Evolutionary conservation across 2,888 invertebrate genomes (phyloP).

Genomic region (Drosophila pseudotakahashii): DNA sequence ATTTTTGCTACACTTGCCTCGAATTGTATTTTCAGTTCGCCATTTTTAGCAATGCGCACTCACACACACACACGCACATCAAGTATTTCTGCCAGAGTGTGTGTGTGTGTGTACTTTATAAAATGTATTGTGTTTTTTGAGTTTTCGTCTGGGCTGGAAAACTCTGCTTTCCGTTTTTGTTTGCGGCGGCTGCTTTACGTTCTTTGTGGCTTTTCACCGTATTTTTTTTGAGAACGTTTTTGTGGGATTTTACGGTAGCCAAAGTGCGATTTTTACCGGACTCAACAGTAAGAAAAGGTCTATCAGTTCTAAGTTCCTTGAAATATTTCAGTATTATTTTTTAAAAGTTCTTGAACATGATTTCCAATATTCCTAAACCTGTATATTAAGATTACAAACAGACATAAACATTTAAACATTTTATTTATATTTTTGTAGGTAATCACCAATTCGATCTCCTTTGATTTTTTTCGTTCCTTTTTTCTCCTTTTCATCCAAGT

Average conservation of each 20-base stretch:
- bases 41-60: conserved; percentile 13
- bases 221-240: conserved; percentile 22
- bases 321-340: not conserved
- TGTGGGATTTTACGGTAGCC: conserved; percentile 32
- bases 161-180: conserved; percentile 27
- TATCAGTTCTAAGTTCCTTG: not conserved
- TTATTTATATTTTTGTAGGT: not conserved
- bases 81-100: conserved; percentile 6
- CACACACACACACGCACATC: conserved; percentile 2
- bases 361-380: no score
- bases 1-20: conserved; percentile 72
- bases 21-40: conserved; percentile 62
- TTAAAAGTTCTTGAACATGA: no score
- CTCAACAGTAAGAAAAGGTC: not conserved
- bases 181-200: conserved; percentile 27
- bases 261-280: conserved; percentile 20
- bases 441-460: not conserved
- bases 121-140: conserved; percentile 38
- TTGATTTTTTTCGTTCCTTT: not conserved
- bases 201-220: conserved; percentile 13
- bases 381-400: not conserved
- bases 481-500: not conserved
- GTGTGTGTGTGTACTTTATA: conserved; percentile 15
- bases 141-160: conserved; percentile 27
- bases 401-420: not conserved